phyloP scores from a whole-genome alignment of 2,888 invertebrate species.

The Eupithecia subumbrata region DNA sequence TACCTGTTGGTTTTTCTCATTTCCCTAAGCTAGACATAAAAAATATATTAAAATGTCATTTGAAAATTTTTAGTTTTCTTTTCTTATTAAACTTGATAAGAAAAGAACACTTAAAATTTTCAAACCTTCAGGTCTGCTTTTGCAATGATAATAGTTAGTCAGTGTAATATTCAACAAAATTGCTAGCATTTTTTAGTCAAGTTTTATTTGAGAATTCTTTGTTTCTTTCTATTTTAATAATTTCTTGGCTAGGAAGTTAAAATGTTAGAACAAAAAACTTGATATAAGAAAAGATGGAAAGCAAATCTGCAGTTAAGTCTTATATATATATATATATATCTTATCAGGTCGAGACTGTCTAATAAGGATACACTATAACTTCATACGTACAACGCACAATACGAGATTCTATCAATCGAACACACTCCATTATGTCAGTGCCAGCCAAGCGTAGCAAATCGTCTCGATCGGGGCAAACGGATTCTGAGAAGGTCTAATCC shows the following conservation, averaged over 20 bases:
- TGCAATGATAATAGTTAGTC: too few species aligned
- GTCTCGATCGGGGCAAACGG: slow-evolving; percentile 23
- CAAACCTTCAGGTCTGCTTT: neutral
- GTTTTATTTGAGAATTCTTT: too few species aligned
- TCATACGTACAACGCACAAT: neutral
- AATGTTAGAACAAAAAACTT: neutral
- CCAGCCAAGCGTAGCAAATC: slow-evolving; percentile 22
- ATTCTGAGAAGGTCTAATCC: slow-evolving; percentile 24
- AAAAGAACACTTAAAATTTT: neutral
- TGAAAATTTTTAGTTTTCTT: too few species aligned
- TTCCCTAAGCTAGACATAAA: too few species aligned
- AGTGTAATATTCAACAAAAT: neutral
- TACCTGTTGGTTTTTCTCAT: too few species aligned
- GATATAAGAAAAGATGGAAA: neutral
- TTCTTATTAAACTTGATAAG: too few species aligned
- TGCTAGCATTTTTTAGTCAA: neutral
- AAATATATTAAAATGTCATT: too few species aligned
- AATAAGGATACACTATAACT: neutral
- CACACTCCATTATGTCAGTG: slow-evolving; percentile 24
- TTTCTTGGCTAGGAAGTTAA: neutral
- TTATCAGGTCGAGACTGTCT: neutral
- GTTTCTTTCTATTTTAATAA: too few species aligned
- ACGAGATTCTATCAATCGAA: slow-evolving; percentile 27
- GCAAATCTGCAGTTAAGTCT: neutral
- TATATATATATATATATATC: neutral